These are phyloP conservation scores for Hemitrygon akajei DNA, from an alignment of 2,797 vertebrate species.

Conservation along the genomic window DNA sequence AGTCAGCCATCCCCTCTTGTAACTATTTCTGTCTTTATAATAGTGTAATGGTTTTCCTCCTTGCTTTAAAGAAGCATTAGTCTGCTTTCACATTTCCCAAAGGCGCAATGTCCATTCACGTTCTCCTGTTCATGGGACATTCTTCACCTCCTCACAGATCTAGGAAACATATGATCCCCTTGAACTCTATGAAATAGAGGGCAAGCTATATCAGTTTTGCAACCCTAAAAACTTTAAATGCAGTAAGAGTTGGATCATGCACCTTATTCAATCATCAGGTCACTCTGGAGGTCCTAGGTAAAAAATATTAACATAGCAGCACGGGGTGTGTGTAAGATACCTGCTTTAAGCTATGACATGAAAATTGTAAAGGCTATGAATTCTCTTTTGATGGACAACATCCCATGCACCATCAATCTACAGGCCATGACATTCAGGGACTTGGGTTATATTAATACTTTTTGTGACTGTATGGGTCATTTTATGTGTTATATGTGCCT, in stretches of 20 bases:
- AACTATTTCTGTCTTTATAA: background rate
- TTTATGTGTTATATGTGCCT: too few relatives aligned
- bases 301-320: background rate
- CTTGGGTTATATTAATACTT: too few relatives aligned
- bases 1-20: background rate
- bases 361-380: background rate
- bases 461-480: too few relatives aligned
- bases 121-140: background rate
- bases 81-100: background rate
- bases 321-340: background rate
- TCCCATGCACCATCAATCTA: too few relatives aligned
- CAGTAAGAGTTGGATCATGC: background rate
- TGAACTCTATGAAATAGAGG: background rate
- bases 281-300: background rate
- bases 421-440: too few relatives aligned
- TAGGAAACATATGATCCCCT: background rate
- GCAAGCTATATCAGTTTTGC: background rate
- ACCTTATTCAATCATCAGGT: background rate
- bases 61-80: background rate
- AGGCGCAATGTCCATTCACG: background rate
- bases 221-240: background rate
- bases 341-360: background rate
- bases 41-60: background rate
- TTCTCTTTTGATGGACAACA: background rate
- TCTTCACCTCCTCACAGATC: background rate